Conservation (phyloP, 30 jellyfish, hydroid and myxozoan genomes). For the Aurelia sp. region DNA sequence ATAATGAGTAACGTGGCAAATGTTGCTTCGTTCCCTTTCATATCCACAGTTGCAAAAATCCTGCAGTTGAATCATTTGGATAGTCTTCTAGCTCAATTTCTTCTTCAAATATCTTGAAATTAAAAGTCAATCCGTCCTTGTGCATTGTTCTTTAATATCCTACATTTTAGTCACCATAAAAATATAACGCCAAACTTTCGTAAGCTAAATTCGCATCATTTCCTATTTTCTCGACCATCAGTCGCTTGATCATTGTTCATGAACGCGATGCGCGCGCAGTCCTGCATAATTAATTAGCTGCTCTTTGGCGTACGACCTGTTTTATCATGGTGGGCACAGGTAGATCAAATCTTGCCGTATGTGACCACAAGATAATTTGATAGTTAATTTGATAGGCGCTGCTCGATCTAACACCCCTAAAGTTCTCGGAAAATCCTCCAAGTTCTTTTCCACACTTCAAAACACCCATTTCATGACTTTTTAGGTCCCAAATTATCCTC, state of each 20-base stretch:
- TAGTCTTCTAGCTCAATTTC: neutral
- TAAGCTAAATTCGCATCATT: constrained; percentile 56
- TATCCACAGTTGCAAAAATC: constrained; percentile 28
- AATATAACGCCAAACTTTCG: constrained; percentile 13
- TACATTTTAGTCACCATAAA: neutral
- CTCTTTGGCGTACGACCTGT: constrained; percentile 65
- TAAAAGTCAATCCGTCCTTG: neutral
- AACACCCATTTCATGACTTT: too few relatives aligned
- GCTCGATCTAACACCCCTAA: neutral
- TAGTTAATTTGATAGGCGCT: too few relatives aligned
- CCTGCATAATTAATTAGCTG: constrained; percentile 17
- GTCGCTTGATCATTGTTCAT: constrained; percentile 26
- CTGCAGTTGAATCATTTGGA: constrained; percentile 48
- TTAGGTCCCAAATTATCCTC: too few relatives aligned
- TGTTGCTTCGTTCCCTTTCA: constrained; percentile 26
- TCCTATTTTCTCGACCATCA: neutral
- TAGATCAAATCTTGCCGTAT: constrained; percentile 38
- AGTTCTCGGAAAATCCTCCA: neutral
- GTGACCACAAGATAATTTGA: constrained; percentile 54
- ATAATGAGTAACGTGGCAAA: constrained; percentile 32
- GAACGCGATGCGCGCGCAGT: constrained; percentile 68
- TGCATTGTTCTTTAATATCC: neutral
- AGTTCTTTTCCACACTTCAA: neutral
- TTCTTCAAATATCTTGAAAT: neutral
- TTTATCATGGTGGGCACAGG: constrained; percentile 60